Percentiles rank a stretch among this genome's conserved stretches.
phyloP scores from a whole-genome alignment of 1,140 invertebrate species.

The Drosophila santomea region DNA sequence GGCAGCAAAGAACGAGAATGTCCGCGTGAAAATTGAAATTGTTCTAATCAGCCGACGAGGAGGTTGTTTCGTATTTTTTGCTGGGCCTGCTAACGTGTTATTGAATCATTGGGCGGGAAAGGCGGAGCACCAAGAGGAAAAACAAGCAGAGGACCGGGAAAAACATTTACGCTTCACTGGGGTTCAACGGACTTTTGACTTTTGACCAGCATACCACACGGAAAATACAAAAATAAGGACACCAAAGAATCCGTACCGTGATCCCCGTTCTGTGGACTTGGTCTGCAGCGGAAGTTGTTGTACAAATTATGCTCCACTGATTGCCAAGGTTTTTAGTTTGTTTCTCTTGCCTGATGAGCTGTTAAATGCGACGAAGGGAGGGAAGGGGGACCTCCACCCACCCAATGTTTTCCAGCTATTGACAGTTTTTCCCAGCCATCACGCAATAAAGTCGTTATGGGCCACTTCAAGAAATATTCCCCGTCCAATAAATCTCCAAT shows the following conservation, averaged over 20 bases:
- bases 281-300: constrained; percentile 69
- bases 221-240: constrained; percentile 10
- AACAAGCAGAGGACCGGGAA: constrained; percentile 21
- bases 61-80: constrained; percentile 27
- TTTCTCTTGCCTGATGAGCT: constrained; percentile 58
- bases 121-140: constrained; percentile 22
- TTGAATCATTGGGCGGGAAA: constrained; percentile 44
- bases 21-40: constrained; percentile 77
- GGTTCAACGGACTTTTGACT: constrained; percentile 74
- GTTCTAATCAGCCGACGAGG: constrained; percentile 63
- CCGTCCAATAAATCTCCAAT: constrained; percentile 62
- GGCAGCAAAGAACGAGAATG: constrained; percentile 40
- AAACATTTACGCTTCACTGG: constrained; percentile 70
- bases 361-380: constrained; percentile 50
- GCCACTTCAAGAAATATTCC: constrained; percentile 66
- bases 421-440: constrained; percentile 49
- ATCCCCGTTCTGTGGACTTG: constrained; percentile 27
- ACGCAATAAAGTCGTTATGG: constrained; percentile 58
- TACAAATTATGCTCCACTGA: constrained; percentile 72
- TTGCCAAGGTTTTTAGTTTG: constrained; percentile 54
- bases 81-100: constrained; percentile 31
- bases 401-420: constrained; percentile 27
- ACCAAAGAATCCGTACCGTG: constrained; percentile 10
- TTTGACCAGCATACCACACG: constrained; percentile 52
- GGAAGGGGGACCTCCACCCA: not conserved